Conservation (phyloP, 2,888 invertebrate genomes). For the Lymantria monacha region DNA sequence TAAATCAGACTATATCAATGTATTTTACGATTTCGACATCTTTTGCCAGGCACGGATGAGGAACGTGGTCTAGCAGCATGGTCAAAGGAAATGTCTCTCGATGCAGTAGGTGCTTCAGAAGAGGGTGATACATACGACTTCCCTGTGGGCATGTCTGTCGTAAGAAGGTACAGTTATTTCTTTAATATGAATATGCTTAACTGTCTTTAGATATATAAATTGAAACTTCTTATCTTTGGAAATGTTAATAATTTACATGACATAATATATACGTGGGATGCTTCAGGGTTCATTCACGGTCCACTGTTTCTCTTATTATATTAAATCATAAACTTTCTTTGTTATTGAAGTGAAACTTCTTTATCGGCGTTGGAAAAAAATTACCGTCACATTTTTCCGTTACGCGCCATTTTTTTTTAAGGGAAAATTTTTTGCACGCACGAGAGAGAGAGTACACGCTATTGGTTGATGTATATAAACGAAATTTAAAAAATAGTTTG, state of each 20-base stretch:
- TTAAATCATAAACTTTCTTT: background rate
- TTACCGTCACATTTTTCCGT: too few species aligned
- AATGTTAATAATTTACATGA: background rate
- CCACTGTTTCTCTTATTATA: background rate
- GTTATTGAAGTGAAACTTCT: too few species aligned
- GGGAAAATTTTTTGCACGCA: too few species aligned
- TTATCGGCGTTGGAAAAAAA: too few species aligned
- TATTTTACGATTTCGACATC: too few species aligned
- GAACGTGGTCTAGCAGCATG: constrained; percentile 90
- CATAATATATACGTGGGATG: background rate
- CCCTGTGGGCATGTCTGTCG: constrained; percentile 85
- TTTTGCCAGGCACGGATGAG: constrained; percentile 84
- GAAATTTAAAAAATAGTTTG: too few species aligned
- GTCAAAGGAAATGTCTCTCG: constrained; percentile 86
- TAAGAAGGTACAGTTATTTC: constrained; percentile 74
- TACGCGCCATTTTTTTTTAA: too few species aligned
- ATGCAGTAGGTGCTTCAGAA: constrained; percentile 66
- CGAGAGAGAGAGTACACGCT: too few species aligned
- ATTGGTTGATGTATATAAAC: too few species aligned
- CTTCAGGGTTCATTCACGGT: background rate
- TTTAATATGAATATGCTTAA: background rate
- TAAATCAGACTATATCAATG: too few species aligned
- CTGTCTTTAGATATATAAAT: background rate
- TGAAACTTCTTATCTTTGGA: background rate
- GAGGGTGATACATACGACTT: constrained; percentile 85